Evolutionary conservation across 2,888 invertebrate species (phyloP), one percentile per base, ranked within the genome.

Genomic region (Xylota sylvarum): DNA sequence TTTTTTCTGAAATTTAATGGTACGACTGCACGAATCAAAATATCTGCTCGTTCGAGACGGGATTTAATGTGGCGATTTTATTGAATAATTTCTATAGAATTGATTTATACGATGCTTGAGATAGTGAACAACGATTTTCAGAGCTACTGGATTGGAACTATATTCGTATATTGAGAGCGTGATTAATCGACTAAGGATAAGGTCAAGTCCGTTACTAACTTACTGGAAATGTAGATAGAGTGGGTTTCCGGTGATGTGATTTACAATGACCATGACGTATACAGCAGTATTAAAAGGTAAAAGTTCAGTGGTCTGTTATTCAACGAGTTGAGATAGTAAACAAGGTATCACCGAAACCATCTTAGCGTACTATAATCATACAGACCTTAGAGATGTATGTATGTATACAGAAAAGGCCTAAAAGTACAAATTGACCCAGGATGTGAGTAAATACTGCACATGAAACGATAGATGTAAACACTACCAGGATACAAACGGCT

Each of bases 61-160:
- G 0, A 70, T 56, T 56, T 46, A 46, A 43, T 56, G 32, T 7
- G 70, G 4, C n/a, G 17, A 37, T 52, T 69, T 52, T 55, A 55
- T 55, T 69, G 52, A 10, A 52, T 37, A 50, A 67, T 37, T 14
- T 37, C 27, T n/a, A 67, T 69, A 1, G n/a, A 55, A 10, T 27
- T 40, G 55, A 69, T 69, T 55, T 69, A 40, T 69, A 12, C 23
- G 48, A 65, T 67, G n/a, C 14, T 32, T 64, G 10, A 23, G 50
- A 23, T 52, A 52, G 2, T 30, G 30, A 30, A 30, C 30, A 52
- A 30, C 5, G 30, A 27, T 46, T 32, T 32, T n/a, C 27, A 17
- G 6, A 17, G 64, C 64, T 64, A 48, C 46, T 48, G 64, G 52
- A 10, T 52, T 30, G 9, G 27, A 27, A 52, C 1, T 17, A 23